Evolutionary conservation across 2,113 vertebrate species (phyloP), one percentile per base, ranked within the genome.

Genomic region (Ciconia boyciana): DNA sequence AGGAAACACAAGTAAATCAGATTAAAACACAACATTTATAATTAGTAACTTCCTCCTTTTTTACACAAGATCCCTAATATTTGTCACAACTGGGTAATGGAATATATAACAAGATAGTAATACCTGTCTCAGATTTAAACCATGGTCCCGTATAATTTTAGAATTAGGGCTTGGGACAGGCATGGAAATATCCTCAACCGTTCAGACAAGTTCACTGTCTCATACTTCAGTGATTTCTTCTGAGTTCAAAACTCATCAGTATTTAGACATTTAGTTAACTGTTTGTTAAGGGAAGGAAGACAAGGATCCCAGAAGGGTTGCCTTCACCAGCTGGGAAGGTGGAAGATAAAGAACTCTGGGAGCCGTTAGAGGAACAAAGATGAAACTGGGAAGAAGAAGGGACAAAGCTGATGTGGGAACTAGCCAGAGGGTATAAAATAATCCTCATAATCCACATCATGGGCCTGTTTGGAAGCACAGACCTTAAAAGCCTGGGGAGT

Each of bases 131-230:
- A 18, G 25, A 64, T 76, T 68, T 85, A 29, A 71, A 77, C 3
- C 13, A 6, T 0, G 0, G 16, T 48, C 19, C n/a, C 0, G 1
- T 43, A 9, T 64, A 83, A 52, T 44, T 88, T 88, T 60, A 80
- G 36, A 76, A 70, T 32, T 54, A 72, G 13, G 18, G 12, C 5
- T 95, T 34, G 31, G 18, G 16, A 83, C 24, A 62, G 28, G 10
- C 28, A 49, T 16, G 8, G 22, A 61, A 83, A 78, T 83, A 89
- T 29, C 13, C 18, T 75, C 39, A 87, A 20, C 14, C 61, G 18
- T 57, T 86, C 29, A 60, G 28, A 25, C 22, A 89, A 68, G 14
- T 55, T 58, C 8, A 28, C 8, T 57, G 7, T 49, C 13, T 86
- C 32, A n/a, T 74, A 39, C 8, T 41, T 81, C 58, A 62, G 0